Evolutionary conservation across 2,888 invertebrate species (phyloP), one percentile per base, ranked within the genome.

Genomic region (Patella ulyssiponensis): DNA sequence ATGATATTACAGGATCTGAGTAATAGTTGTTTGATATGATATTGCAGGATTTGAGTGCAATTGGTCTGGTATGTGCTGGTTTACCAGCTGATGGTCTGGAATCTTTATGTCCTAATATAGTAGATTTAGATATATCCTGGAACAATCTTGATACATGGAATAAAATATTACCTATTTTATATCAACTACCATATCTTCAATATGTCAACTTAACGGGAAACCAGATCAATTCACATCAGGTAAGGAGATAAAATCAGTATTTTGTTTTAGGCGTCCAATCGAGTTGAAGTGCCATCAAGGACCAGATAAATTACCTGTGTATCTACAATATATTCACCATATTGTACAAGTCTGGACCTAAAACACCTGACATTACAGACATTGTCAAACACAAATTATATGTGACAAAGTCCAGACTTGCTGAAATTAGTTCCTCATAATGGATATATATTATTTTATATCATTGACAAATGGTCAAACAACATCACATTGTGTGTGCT

Each of bases 101-200:
- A 23, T 82, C 84, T 14, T 74, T 89, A 17, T 89, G 89, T 82
- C 96, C 96, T 0, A 94, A 94, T 88, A 93, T 96, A 20, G 92
- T 93, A 72, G 94, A 94, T 86, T 90, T 97, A 75, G 96, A 96
- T 91, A 92, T 97, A 20, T 95, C 96, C 1, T 94, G 94, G 86
- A 97, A 96, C 92, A 92, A 96, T 85, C 92, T 97, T 82, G 93
- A 93, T 82, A 94, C 94, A 84, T 96, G 96, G 96, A 92, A 93
- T 73, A 93, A 94, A 82, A 92, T 96, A 33, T 94, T 95, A 76
- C 93, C 94, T 74, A 94, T 96, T 80, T 94, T 95, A 74, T 91
- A 92, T 11, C 95, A 95, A 87, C 92, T 96, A 80, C 93, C 93
- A 0, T 91, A 93, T 76, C 92, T 97, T 23, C 92, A 87, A 56